Percentiles rank a stretch among this genome's conserved stretches.
Evolutionary conservation across 1,140 invertebrate genomes (phyloP).

Genomic region (Drosophila chauvacae): DNA sequence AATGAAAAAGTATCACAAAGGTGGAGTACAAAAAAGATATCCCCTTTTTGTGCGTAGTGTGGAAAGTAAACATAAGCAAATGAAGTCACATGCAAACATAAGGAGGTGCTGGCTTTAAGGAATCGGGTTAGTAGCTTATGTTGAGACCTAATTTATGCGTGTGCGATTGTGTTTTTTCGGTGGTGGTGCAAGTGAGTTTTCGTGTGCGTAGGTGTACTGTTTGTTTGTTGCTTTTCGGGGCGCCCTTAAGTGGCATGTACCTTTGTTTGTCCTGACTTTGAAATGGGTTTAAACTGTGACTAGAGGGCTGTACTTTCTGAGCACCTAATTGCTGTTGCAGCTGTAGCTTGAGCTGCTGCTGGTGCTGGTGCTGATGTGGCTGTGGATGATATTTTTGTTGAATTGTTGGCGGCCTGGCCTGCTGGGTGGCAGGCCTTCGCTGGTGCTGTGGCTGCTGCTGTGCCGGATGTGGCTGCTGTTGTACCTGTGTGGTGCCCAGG

Average conservation of each 20-base stretch:
- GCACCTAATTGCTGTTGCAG: slow-evolving; percentile 68
- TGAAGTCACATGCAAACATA: not conserved
- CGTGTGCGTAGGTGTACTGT: slow-evolving; percentile 15
- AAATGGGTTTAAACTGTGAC: slow-evolving; percentile 81
- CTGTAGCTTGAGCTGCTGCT: slow-evolving; percentile 67
- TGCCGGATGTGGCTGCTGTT: slow-evolving; percentile 30
- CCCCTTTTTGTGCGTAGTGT: not conserved
- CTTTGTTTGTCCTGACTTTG: slow-evolving; percentile 79
- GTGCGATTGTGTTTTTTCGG: slow-evolving; percentile 14
- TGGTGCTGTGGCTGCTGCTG: slow-evolving; percentile 41
- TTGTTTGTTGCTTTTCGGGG: slow-evolving; percentile 20
- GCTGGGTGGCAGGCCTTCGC: slow-evolving; percentile 43
- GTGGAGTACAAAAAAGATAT: not conserved
- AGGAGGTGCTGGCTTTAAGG: not conserved
- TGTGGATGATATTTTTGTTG: slow-evolving; percentile 46
- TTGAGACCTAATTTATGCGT: slow-evolving; percentile 3
- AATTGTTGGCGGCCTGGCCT: slow-evolving; percentile 27
- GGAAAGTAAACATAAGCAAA: slow-evolving; percentile 1
- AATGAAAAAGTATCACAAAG: not conserved
- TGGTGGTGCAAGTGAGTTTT: slow-evolving; percentile 20
- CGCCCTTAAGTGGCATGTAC: slow-evolving; percentile 53
- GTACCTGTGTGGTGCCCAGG: slow-evolving; percentile 79
- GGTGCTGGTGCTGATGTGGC: slow-evolving; percentile 8
- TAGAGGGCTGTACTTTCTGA: slow-evolving; percentile 78
- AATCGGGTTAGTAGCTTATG: slow-evolving; percentile 24